Evolutionary conservation across 2,888 invertebrate species (phyloP).

Genomic region (Machimus rusticus): DNA sequence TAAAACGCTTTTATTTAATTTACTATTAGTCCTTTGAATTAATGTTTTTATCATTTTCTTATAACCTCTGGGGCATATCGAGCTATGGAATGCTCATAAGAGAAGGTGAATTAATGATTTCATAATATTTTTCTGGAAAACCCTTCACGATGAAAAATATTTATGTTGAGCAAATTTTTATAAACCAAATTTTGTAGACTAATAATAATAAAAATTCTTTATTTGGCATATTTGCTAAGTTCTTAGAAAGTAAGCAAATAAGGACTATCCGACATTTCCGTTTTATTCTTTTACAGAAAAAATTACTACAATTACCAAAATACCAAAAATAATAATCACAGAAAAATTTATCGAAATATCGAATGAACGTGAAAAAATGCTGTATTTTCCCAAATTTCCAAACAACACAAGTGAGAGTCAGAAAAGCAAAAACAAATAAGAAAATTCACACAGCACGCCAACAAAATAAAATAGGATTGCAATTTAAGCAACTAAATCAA

Average conservation of each 20-base stretch:
- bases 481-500: conserved; percentile 24
- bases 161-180: too few relatives aligned
- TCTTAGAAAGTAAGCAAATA: too few relatives aligned
- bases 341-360: background rate
- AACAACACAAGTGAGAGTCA: background rate
- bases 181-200: too few relatives aligned
- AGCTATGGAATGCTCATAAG: background rate
- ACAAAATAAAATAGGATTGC: background rate
- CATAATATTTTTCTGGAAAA: too few relatives aligned
- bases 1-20: background rate
- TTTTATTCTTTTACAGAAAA: background rate
- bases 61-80: background rate
- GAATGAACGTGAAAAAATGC: background rate
- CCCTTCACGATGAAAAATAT: too few relatives aligned
- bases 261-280: background rate
- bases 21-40: background rate
- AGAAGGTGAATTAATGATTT: too few relatives aligned
- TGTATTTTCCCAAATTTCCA: background rate
- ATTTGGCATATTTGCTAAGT: too few relatives aligned
- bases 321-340: background rate
- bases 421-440: background rate
- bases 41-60: background rate
- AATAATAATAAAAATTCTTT: too few relatives aligned
- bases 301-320: background rate
- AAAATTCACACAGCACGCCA: background rate